These are phyloP conservation scores for Cryptocephalus moraei DNA, from an alignment of 2,888 invertebrate species.

Conservation along the genomic window DNA sequence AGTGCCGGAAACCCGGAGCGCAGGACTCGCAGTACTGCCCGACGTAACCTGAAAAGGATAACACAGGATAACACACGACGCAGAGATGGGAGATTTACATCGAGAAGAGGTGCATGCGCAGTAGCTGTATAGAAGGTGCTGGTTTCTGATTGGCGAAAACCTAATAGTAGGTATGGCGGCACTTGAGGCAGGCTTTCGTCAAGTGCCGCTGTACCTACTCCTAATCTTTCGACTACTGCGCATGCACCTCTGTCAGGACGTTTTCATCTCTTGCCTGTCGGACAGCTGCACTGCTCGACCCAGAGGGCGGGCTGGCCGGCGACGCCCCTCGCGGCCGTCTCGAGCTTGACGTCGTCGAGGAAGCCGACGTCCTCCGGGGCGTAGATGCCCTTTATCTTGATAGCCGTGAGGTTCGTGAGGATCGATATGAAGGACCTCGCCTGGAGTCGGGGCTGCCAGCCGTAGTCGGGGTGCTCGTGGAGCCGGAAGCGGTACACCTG, in stretches of 20 bases:
- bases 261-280: constrained; percentile 49
- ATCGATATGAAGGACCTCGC: constrained; percentile 87
- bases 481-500: constrained; percentile 76
- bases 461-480: constrained; percentile 67
- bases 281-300: constrained; percentile 93
- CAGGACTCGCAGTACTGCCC: constrained; percentile 98
- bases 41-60: constrained; percentile 53
- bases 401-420: constrained; percentile 85
- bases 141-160: too few relatives aligned
- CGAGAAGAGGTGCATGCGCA: too few relatives aligned
- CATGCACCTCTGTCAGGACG: too few relatives aligned
- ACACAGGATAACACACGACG: too few relatives aligned
- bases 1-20: constrained; percentile 87
- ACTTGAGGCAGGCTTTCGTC: too few relatives aligned
- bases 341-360: constrained; percentile 79
- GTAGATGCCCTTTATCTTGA: constrained; percentile 91
- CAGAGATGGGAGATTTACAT: too few relatives aligned
- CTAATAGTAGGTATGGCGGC: too few relatives aligned
- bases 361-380: constrained; percentile 77
- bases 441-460: constrained; percentile 90
- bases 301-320: constrained; percentile 74
- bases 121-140: too few relatives aligned
- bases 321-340: constrained; percentile 69
- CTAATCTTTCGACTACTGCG: too few relatives aligned
- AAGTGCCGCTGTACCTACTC: too few relatives aligned